Evolutionary conservation across 2,888 invertebrate species (phyloP).

Genomic region (Argyra leucocephala): DNA sequence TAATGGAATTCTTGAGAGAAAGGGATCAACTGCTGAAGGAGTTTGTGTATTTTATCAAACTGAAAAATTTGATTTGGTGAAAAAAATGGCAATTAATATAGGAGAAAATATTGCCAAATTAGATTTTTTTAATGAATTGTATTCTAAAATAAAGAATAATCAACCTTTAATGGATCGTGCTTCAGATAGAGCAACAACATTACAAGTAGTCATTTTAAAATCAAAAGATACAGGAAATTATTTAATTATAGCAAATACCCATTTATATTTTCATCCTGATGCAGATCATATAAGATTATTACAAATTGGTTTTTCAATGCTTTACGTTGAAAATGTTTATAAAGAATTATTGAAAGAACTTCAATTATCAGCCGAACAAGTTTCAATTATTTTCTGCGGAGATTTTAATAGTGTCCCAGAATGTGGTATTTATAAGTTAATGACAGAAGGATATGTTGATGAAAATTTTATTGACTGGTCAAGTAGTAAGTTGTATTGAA

Average conservation of each 20-base stretch:
- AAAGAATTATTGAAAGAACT: constrained; percentile 31
- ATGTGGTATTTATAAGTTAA: constrained; percentile 69
- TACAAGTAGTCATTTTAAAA: constrained; percentile 54
- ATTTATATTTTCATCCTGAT: constrained; percentile 86
- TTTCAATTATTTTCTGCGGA: constrained; percentile 73
- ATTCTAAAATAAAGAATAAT: constrained; percentile 53
- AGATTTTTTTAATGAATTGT: constrained; percentile 49
- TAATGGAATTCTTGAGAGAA: constrained; percentile 56
- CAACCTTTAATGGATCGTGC: constrained; percentile 50
- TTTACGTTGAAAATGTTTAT: constrained; percentile 56
- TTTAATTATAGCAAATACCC: constrained; percentile 73
- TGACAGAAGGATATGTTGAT: constrained; percentile 59
- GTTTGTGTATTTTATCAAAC: constrained; percentile 65
- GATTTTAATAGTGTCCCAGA: constrained; percentile 87
- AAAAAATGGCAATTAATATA: constrained; percentile 49
- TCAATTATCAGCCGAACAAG: constrained; percentile 33
- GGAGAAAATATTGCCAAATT: constrained; percentile 50
- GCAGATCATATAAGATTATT: constrained; percentile 81
- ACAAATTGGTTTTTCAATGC: constrained; percentile 67
- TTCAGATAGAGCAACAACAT: constrained; percentile 55
- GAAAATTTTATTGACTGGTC: constrained; percentile 63
- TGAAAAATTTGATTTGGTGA: constrained; percentile 55
- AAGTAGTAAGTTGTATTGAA: constrained; percentile 53
- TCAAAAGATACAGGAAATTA: constrained; percentile 50
- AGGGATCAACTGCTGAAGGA: constrained; percentile 71